Evolutionary conservation across 2,888 invertebrate genomes (phyloP).

Genomic region (Gordius sp.): DNA sequence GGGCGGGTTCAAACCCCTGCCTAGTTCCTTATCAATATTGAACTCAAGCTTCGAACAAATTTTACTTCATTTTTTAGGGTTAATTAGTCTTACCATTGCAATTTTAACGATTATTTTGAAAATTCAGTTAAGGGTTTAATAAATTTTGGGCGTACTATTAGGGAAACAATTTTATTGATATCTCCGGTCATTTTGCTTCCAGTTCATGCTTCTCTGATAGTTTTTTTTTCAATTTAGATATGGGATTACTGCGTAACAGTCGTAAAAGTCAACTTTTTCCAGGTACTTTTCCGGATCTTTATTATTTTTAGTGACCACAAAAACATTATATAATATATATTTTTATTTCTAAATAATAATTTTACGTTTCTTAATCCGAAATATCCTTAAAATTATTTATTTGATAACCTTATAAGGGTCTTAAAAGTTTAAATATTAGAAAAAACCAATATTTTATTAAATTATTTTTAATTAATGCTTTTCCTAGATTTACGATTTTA

Average conservation of each 20-base stretch:
- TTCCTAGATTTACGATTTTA: constrained; percentile 7
- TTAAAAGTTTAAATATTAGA: not conserved
- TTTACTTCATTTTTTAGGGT: too few species aligned
- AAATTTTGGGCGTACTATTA: not conserved
- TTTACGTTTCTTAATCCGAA: too few species aligned
- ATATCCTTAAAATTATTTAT: too few species aligned
- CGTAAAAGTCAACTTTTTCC: constrained; percentile 12
- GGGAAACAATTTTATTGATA: too few species aligned
- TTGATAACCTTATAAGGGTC: not conserved
- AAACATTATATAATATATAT: too few species aligned
- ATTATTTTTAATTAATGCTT: not conserved
- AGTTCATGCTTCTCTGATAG: not conserved
- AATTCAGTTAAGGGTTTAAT: not conserved
- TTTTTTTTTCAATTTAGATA: not conserved
- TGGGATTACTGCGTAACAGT: constrained; percentile 13
- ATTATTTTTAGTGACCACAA: not conserved
- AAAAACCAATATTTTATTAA: not conserved
- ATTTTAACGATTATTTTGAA: too few species aligned
- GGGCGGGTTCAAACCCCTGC: too few species aligned
- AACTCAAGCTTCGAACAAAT: too few species aligned
- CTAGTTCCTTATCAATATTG: too few species aligned
- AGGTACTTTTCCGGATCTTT: constrained; percentile 3
- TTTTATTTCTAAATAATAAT: too few species aligned
- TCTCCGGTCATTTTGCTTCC: too few species aligned
- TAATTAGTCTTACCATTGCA: too few species aligned